Conservation (phyloP, 2,888 invertebrate species). For the Erebia aethiops region DNA sequence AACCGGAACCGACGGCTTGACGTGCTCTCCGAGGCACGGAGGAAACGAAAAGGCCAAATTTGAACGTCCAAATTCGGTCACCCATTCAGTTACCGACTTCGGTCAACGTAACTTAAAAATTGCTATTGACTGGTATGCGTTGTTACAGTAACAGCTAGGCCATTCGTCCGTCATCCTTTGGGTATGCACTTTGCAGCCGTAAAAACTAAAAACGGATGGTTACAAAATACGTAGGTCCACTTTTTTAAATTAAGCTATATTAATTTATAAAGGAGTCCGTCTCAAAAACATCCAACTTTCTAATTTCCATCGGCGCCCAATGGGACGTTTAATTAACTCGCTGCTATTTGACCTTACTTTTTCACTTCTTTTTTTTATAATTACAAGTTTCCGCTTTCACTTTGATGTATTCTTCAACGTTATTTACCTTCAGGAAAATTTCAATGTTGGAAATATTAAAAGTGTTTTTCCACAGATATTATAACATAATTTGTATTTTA, state of each 20-base stretch:
- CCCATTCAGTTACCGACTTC: too few relatives aligned
- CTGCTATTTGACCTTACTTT: constrained; percentile 24
- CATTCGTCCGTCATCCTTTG: too few relatives aligned
- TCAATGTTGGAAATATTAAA: not conserved
- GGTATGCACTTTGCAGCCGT: too few relatives aligned
- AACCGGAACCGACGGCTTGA: too few relatives aligned
- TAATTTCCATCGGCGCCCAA: constrained; percentile 19
- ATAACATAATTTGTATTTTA: not conserved
- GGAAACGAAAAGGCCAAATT: too few relatives aligned
- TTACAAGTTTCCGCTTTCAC: constrained; percentile 24
- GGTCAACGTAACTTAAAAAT: too few relatives aligned
- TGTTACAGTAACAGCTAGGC: too few relatives aligned
- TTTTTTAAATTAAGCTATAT: constrained; percentile 13
- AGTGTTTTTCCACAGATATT: not conserved
- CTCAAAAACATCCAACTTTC: constrained; percentile 14
- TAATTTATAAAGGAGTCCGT: constrained; percentile 12
- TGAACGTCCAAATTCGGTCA: too few relatives aligned
- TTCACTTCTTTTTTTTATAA: constrained; percentile 21
- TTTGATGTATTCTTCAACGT: constrained; percentile 21
- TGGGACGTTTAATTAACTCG: constrained; percentile 36
- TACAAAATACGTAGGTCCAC: not conserved
- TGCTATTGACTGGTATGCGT: too few relatives aligned
- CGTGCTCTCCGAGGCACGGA: too few relatives aligned
- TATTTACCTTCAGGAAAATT: constrained; percentile 9
- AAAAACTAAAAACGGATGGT: not conserved